These are phyloP conservation scores for Drosophila sechellia DNA, from an alignment of 1,140 invertebrate species.

Conservation along the genomic window DNA sequence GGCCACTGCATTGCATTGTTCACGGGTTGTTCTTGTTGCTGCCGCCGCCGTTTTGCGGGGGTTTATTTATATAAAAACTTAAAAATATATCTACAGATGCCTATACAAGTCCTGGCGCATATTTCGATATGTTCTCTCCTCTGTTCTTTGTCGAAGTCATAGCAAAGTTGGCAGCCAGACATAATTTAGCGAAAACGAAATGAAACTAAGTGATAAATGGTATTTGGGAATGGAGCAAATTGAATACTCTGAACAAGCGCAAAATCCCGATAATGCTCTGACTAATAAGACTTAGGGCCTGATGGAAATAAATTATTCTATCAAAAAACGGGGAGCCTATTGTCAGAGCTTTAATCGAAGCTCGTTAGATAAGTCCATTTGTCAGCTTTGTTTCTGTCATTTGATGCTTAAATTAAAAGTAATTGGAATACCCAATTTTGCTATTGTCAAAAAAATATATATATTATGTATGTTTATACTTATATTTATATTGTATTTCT, in stretches of 20 bases:
- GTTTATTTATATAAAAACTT: constrained; percentile 83
- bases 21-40: constrained; percentile 41
- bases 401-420: too few relatives aligned
- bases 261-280: constrained; percentile 2
- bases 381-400: neutral
- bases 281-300: neutral
- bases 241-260: constrained; percentile 28
- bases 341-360: constrained; percentile 2
- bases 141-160: constrained; percentile 57
- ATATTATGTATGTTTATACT: too few relatives aligned
- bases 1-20: constrained; percentile 38
- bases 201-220: constrained; percentile 61
- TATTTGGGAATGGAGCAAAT: constrained; percentile 13
- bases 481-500: too few relatives aligned
- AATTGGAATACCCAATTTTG: too few relatives aligned
- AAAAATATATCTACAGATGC: constrained; percentile 79
- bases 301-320: constrained; percentile 22
- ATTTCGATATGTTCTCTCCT: constrained; percentile 49
- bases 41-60: constrained; percentile 46
- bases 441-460: too few relatives aligned
- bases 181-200: constrained; percentile 71
- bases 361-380: constrained; percentile 6
- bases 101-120: constrained; percentile 79
- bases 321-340: neutral
- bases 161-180: constrained; percentile 59